Conservation (phyloP, 2,888 invertebrate species). For the Tolmerus cingulatus region DNA sequence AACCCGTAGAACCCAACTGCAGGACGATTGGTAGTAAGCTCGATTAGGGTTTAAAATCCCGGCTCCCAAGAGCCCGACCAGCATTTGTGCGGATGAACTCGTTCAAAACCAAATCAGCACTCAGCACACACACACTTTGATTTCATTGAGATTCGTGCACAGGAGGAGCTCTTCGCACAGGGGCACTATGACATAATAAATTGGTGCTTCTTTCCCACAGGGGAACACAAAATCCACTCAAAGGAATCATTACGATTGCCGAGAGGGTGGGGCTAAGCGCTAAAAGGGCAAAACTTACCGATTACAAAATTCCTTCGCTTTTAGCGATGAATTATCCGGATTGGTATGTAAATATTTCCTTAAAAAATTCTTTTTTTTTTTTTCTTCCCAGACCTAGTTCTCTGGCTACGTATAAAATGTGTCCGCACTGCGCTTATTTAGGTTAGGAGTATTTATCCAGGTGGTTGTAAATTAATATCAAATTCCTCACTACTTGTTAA, state of each 20-base stretch:
- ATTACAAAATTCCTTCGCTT: slow-evolving; percentile 35
- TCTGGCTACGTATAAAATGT: neutral
- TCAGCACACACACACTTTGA: neutral
- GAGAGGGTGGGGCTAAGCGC: slow-evolving; percentile 37
- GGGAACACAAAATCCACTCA: slow-evolving; percentile 18
- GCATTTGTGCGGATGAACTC: neutral
- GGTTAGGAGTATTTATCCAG: slow-evolving; percentile 15
- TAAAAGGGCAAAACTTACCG: slow-evolving; percentile 29
- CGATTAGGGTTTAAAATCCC: neutral
- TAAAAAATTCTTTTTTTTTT: neutral
- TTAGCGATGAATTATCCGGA: slow-evolving; percentile 12
- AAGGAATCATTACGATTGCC: slow-evolving; percentile 30
- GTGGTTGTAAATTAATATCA: slow-evolving; percentile 40
- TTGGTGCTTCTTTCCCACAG: slow-evolving; percentile 5
- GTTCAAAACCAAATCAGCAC: neutral
- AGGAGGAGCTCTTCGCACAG: neutral
- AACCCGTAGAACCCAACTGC: neutral
- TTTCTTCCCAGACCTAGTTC: neutral
- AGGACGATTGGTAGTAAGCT: neutral
- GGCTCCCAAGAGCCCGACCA: neutral
- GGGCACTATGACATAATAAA: slow-evolving; percentile 37
- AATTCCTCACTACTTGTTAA: slow-evolving; percentile 24
- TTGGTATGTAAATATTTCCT: slow-evolving; percentile 13
- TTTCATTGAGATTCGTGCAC: neutral
- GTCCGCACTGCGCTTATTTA: slow-evolving; percentile 20